Base-by-base conservation (phyloP, 1,140 invertebrate species). In the Procambarus clarkii region DNA sequence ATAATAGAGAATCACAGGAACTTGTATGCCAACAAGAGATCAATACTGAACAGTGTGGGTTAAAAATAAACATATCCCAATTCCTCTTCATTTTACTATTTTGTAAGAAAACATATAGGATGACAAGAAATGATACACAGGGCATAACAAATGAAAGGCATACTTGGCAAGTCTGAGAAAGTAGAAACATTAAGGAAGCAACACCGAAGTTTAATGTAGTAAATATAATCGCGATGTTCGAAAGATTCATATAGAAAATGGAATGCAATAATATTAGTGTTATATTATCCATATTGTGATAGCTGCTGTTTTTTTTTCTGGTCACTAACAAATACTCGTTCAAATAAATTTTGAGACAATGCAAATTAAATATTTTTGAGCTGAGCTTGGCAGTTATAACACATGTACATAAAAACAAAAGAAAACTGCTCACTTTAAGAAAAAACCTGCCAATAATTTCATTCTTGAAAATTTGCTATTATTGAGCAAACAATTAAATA, bases 201-300 rank as follows among this genome's bases (percentile, higher is more conserved):
- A 89, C n/a, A 81, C 60, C 44, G 58, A 54, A 48, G 64, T 82
- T 89, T 44, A 83, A 82, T 34, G 81, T 18, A 76, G 79, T 48
- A 48, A 88, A 81, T 76, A 89, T 76, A 74, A 89, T 81, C 4
- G 83, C 4, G 83, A 85, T 60, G 77, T 82, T 46, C 45, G 50
- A 82, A 74, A 46, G 64, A 76, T 46, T 81, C 45, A 64, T 83
- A 78, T 89, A 89, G 87, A 89, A 89, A 89, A 89, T 89, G 87
- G 87, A 89, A 89, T 89, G 87, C 87, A 89, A 89, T 81, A 60
- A 89, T 89, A 89, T 83, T 83, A 82, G 64, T 48, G 46, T 79
- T 80, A 80, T 48, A 79, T 48, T 69, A 69, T 71, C 48, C 50
- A 79, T 54, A 54, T n/a, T 89, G 79, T 71, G 34, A 60, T 79